Evolutionary conservation across 2,113 vertebrate species (phyloP).

Genomic region (Grammomys surdaster): DNA sequence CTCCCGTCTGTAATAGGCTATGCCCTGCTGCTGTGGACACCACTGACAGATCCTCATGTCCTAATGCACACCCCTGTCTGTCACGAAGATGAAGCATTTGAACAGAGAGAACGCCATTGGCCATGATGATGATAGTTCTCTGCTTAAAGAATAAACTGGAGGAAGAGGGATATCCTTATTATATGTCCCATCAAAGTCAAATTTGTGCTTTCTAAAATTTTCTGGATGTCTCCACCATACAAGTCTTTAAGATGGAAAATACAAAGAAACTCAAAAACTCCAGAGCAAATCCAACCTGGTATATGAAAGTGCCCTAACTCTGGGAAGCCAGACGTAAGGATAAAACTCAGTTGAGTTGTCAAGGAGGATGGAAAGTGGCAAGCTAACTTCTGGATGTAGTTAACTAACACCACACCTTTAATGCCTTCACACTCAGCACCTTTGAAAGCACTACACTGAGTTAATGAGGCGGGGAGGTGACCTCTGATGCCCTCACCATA

Average conservation of each 20-base stretch:
- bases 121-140: background rate
- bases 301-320: background rate
- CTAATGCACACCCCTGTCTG: background rate
- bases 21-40: background rate
- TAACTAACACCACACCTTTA: background rate
- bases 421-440: background rate
- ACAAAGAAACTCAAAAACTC: background rate
- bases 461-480: background rate
- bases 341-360: background rate
- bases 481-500: background rate
- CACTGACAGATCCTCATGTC: background rate
- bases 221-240: background rate
- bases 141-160: background rate
- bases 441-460: background rate
- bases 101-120: slow-evolving; percentile 9
- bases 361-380: background rate
- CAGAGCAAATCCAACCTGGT: background rate
- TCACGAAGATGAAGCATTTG: background rate
- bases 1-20: background rate
- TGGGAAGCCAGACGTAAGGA: background rate
- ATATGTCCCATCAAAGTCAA: background rate
- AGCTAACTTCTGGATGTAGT: background rate
- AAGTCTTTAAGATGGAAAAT: background rate
- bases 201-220: background rate
- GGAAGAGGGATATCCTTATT: background rate